A percentile compares a stretch with the other conserved stretches of the same genome.
Conservation (phyloP, 2,888 invertebrate genomes). For the Axea sp. region DNA sequence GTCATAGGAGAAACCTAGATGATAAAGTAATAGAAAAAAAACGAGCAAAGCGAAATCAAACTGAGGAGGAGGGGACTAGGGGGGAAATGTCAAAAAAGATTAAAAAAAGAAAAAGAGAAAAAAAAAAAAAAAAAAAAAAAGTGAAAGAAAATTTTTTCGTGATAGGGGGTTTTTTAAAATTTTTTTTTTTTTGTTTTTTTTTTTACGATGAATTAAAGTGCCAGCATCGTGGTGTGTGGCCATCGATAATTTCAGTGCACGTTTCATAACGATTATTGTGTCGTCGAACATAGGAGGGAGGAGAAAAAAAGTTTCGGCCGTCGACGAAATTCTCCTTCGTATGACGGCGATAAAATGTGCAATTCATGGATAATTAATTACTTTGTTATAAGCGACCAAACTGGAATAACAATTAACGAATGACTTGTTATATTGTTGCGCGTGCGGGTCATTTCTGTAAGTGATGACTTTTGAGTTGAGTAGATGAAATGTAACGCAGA, state of each 20-base stretch:
- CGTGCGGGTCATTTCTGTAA: no score
- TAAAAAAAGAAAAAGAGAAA: no score
- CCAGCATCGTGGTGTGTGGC: constrained; percentile 57
- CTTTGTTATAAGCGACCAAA: constrained; percentile 46
- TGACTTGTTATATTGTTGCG: constrained; percentile 43
- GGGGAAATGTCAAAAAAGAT: no score
- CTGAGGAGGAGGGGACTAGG: no score
- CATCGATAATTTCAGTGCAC: constrained; percentile 58
- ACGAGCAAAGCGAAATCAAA: no score
- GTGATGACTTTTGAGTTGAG: no score
- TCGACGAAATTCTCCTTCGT: constrained; percentile 26
- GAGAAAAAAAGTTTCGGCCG: constrained; percentile 14
- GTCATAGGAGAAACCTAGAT: no score
- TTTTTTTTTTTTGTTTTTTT: constrained; percentile 46
- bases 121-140: no score
- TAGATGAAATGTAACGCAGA: no score
- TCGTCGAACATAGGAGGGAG: constrained; percentile 16
- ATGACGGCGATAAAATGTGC: constrained; percentile 47
- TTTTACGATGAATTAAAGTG: constrained; percentile 50
- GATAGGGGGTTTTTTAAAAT: no score
- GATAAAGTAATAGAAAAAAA: no score
- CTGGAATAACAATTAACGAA: constrained; percentile 47
- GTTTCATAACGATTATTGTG: constrained; percentile 59
- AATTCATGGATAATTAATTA: constrained; percentile 60
- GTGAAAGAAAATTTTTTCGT: no score